Evolutionary conservation across 2,888 invertebrate species (phyloP).

Genomic region (Cynaeus angustus): DNA sequence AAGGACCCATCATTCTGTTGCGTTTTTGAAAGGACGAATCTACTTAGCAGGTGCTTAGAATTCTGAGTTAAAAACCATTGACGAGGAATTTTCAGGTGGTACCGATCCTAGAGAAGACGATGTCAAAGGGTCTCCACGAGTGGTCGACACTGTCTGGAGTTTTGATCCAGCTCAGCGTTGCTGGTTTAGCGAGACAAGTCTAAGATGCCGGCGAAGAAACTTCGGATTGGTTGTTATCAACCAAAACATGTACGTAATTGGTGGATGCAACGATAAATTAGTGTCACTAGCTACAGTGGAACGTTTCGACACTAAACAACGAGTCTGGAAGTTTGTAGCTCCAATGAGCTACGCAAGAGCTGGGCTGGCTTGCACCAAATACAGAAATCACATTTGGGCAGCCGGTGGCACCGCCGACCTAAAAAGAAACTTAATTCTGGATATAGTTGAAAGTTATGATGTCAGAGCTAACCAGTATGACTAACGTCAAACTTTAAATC

Average conservation of each 20-base stretch:
- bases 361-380: slow-evolving; percentile 77
- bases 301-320: slow-evolving; percentile 75
- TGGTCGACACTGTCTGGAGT: slow-evolving; percentile 80
- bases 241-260: slow-evolving; percentile 81
- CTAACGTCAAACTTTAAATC: background rate
- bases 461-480: slow-evolving; percentile 65
- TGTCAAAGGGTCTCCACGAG: slow-evolving; percentile 74
- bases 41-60: slow-evolving; percentile 77
- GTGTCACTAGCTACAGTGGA: slow-evolving; percentile 76
- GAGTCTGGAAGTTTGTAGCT: slow-evolving; percentile 76
- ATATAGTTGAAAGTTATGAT: slow-evolving; percentile 79
- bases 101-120: slow-evolving; percentile 79
- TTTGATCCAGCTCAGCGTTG: slow-evolving; percentile 78
- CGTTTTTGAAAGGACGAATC: slow-evolving; percentile 77
- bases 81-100: slow-evolving; percentile 73
- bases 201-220: slow-evolving; percentile 78
- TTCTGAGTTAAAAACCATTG: background rate
- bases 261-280: slow-evolving; percentile 70
- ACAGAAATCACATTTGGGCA: slow-evolving; percentile 81
- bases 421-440: slow-evolving; percentile 74
- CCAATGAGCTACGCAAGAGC: slow-evolving; percentile 77
- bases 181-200: slow-evolving; percentile 79
- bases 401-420: slow-evolving; percentile 79
- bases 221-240: slow-evolving; percentile 81
- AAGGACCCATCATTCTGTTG: slow-evolving; percentile 80